Percentiles rank a stretch among this genome's conserved stretches.
phyloP scores from a whole-genome alignment of 2,797 vertebrate species.

The Propithecus deckenii region DNA sequence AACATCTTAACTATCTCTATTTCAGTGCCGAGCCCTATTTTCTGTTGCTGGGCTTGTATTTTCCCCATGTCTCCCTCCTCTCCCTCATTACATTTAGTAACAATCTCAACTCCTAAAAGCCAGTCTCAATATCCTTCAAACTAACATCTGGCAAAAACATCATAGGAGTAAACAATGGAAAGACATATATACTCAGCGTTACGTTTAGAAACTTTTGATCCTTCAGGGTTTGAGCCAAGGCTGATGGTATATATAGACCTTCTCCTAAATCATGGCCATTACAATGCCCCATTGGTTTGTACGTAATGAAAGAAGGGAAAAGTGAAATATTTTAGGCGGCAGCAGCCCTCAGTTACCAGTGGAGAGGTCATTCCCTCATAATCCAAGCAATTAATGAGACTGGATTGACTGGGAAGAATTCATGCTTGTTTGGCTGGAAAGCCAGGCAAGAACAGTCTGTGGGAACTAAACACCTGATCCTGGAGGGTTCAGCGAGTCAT shows the following conservation, averaged over 20 bases:
- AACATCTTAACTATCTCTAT: background rate
- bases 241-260: background rate
- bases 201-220: slow-evolving; percentile 8
- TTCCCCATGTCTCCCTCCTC: background rate
- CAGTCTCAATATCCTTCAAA: background rate
- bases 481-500: background rate
- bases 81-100: background rate
- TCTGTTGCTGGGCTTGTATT: background rate
- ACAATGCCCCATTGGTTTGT: background rate
- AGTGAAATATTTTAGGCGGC: background rate
- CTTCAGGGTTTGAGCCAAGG: background rate
- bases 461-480: background rate
- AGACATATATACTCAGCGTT: background rate
- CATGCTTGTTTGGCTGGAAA: background rate
- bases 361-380: background rate
- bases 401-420: background rate
- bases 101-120: slow-evolving; percentile 6
- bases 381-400: slow-evolving; percentile 4
- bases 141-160: background rate
- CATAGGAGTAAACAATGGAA: background rate
- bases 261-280: background rate
- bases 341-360: background rate
- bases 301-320: background rate
- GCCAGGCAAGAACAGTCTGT: background rate
- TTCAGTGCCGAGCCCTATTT: background rate